Conservation (phyloP, 2,113 vertebrate species). For the Oplegnathus fasciatus region DNA sequence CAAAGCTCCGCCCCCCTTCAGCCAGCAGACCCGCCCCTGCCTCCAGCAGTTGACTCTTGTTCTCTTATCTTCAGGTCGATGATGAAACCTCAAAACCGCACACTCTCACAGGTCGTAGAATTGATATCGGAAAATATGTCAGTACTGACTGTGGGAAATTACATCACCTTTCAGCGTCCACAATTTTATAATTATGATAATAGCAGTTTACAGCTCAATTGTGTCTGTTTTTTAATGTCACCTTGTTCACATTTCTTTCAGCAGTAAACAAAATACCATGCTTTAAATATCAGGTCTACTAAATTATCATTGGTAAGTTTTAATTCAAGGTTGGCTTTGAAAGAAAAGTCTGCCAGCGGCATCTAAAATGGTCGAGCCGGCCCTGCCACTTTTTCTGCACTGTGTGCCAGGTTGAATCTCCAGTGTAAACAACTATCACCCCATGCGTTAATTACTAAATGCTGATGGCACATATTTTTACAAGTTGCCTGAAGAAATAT, state of each 20-base stretch:
- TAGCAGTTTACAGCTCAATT: conserved; percentile 12
- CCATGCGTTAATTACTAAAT: conserved; percentile 21
- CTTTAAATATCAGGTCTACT: neutral
- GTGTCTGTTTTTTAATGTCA: conserved; percentile 19
- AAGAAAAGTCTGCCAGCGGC: neutral
- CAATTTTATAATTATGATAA: conserved; percentile 2
- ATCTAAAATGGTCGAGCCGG: neutral
- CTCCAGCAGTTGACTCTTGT: neutral
- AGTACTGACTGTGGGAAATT: conserved; percentile 1
- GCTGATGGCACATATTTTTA: conserved; percentile 18
- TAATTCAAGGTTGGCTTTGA: conserved; percentile 28
- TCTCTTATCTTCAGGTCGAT: neutral
- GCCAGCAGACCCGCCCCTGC: neutral
- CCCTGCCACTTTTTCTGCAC: conserved; percentile 12
- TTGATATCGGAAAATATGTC: neutral
- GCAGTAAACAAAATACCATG: conserved; percentile 14
- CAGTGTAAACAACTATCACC: conserved; percentile 57
- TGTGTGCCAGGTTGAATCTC: conserved; percentile 22
- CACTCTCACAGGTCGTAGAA: neutral
- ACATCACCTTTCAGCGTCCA: neutral
- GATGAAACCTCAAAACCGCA: conserved; percentile 8
- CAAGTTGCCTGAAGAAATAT: conserved; percentile 28
- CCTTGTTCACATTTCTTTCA: conserved; percentile 22
- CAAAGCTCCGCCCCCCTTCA: neutral
- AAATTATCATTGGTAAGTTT: neutral